Conservation (phyloP, 2,113 vertebrate species). For the Nibea coibor region DNA sequence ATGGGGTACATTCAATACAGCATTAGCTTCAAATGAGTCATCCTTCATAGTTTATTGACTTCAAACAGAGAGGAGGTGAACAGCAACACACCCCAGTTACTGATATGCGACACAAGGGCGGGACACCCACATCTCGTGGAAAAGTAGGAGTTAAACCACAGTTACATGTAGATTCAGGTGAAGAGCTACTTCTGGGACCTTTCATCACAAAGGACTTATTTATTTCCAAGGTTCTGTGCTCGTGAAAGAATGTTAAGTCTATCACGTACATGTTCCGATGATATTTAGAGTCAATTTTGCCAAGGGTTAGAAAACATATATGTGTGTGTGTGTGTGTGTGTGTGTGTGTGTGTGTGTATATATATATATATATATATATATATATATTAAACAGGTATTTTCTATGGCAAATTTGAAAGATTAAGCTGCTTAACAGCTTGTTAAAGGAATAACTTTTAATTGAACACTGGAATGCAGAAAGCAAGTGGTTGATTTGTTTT, state of each 20-base stretch:
- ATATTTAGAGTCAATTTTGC: constrained; percentile 24
- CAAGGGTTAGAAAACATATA: neutral
- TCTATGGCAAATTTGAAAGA: constrained; percentile 11
- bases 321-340: no score
- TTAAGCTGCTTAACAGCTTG: constrained; percentile 40
- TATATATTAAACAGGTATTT: constrained; percentile 26
- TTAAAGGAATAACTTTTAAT: constrained; percentile 16
- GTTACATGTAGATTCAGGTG: neutral
- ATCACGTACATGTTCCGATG: constrained; percentile 5
- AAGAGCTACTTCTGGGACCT: neutral
- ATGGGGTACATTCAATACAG: constrained; percentile 70
- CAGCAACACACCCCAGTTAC: constrained; percentile 23
- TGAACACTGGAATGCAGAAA: constrained; percentile 15
- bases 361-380: no score
- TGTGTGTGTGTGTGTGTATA: no score
- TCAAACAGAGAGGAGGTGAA: constrained; percentile 67
- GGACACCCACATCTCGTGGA: neutral
- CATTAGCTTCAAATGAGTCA: constrained; percentile 75
- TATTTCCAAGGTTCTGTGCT: neutral
- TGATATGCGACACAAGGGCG: constrained; percentile 9
- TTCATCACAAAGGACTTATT: neutral
- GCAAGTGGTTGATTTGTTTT: neutral
- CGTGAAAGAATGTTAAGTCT: neutral
- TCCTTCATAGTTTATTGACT: constrained; percentile 75
- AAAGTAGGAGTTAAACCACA: neutral